phyloP scores from a whole-genome alignment of 2,797 vertebrate species.

The Ciconia nigra region DNA sequence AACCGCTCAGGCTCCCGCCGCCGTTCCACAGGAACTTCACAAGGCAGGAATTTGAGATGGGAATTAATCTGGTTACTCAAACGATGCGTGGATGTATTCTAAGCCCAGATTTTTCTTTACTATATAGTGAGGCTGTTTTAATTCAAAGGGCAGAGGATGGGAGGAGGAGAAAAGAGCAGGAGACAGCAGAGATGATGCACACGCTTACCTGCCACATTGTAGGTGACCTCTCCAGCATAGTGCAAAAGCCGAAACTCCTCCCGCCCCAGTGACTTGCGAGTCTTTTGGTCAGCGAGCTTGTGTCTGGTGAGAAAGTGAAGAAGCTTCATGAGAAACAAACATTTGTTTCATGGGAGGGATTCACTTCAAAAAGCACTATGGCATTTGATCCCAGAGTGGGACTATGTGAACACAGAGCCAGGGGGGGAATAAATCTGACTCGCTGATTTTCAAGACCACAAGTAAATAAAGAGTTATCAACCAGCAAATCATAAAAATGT shows the following conservation, averaged over 20 bases:
- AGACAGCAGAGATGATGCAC: background rate
- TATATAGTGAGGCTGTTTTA: background rate
- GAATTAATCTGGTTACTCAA: background rate
- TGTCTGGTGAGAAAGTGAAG: slow-evolving; percentile 78
- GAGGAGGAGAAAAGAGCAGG: background rate
- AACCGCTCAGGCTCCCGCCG: background rate
- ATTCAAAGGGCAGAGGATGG: background rate
- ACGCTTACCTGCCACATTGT: slow-evolving; percentile 88
- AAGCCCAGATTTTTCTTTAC: background rate
- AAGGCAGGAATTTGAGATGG: background rate
- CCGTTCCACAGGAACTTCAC: background rate
- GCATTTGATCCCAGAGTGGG: background rate
- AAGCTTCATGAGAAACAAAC: background rate
- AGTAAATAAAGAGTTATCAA: background rate
- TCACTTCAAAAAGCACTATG: background rate
- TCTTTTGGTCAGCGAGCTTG: slow-evolving; percentile 94
- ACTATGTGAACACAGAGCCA: background rate
- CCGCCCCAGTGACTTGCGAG: slow-evolving; percentile 89
- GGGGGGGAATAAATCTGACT: background rate
- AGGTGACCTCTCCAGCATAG: slow-evolving; percentile 98
- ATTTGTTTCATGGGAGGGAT: background rate
- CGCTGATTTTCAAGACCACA: background rate
- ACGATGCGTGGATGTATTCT: background rate
- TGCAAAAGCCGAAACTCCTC: slow-evolving; percentile 94
- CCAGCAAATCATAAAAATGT: background rate